These are phyloP conservation scores for Barnardius zonarius DNA, from an alignment of 2,113 vertebrate genomes.

Conservation along the genomic window DNA sequence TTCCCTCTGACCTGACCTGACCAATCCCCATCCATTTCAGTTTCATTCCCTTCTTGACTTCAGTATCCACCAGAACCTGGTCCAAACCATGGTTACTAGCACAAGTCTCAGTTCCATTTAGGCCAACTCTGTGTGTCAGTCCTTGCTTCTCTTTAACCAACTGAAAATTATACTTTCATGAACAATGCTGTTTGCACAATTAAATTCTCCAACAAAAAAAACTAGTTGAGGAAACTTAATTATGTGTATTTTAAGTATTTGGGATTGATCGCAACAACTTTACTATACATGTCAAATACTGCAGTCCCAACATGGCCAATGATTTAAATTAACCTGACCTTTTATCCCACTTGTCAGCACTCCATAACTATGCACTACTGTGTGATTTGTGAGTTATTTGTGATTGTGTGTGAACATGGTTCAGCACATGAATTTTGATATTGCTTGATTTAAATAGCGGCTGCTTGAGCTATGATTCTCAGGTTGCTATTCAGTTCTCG, in stretches of 20 bases:
- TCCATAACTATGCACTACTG: neutral
- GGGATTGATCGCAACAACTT: neutral
- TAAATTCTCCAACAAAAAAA: neutral
- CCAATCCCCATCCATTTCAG: neutral
- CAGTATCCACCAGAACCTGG: neutral
- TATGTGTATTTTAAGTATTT: neutral
- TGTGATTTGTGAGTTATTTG: conserved; percentile 26
- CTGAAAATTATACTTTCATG: neutral
- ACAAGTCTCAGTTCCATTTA: accelerated
- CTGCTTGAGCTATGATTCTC: neutral
- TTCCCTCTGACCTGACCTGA: neutral
- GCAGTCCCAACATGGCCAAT: neutral
- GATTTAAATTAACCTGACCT: neutral
- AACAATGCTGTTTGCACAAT: neutral
- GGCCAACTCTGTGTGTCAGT: neutral
- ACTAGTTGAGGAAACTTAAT: neutral
- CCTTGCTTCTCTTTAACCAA: neutral
- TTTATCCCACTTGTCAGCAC: neutral
- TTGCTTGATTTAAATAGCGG: neutral
- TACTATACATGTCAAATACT: neutral
- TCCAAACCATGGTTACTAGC: neutral
- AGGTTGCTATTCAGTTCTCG: neutral
- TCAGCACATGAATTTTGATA: conserved; percentile 13
- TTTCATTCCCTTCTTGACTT: neutral
- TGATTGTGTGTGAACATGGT: neutral